phyloP scores from a whole-genome alignment of 2,888 invertebrate species.

The Vesta saturnalis region DNA sequence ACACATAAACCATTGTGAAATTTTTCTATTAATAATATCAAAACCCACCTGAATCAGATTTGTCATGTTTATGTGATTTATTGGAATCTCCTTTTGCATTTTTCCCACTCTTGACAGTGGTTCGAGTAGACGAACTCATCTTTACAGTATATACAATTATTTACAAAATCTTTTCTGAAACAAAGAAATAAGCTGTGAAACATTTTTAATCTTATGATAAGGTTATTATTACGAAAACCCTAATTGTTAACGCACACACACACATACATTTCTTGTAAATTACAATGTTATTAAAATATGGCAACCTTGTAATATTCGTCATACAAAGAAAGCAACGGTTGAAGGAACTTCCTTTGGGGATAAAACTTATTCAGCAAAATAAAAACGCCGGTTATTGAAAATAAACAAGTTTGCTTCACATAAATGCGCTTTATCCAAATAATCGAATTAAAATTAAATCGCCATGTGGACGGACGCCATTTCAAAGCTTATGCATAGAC shows the following conservation, averaged over 20 bases:
- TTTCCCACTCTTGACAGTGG: slow-evolving; percentile 73
- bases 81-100: slow-evolving; percentile 56
- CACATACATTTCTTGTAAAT: neutral
- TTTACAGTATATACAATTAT: slow-evolving; percentile 83
- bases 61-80: slow-evolving; percentile 60
- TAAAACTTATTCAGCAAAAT: slow-evolving; percentile 9
- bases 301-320: slow-evolving; percentile 35
- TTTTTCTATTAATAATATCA: neutral
- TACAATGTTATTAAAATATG: slow-evolving; percentile 37
- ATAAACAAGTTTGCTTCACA: neutral
- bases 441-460: slow-evolving; percentile 51
- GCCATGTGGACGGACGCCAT: slow-evolving; percentile 81
- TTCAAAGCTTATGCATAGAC: slow-evolving; percentile 72
- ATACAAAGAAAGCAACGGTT: slow-evolving; percentile 34
- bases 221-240: neutral
- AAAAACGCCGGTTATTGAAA: slow-evolving; percentile 17
- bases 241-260: neutral
- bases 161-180: slow-evolving; percentile 75
- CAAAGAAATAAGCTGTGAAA: slow-evolving; percentile 34
- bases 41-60: slow-evolving; percentile 56
- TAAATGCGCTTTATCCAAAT: slow-evolving; percentile 6
- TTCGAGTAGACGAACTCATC: slow-evolving; percentile 77
- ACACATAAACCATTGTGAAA: neutral
- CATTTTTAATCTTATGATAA: neutral
- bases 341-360: neutral